These are phyloP conservation scores for Henicopernis longicauda DNA, from an alignment of 2,113 vertebrate species.

Conservation along the genomic window DNA sequence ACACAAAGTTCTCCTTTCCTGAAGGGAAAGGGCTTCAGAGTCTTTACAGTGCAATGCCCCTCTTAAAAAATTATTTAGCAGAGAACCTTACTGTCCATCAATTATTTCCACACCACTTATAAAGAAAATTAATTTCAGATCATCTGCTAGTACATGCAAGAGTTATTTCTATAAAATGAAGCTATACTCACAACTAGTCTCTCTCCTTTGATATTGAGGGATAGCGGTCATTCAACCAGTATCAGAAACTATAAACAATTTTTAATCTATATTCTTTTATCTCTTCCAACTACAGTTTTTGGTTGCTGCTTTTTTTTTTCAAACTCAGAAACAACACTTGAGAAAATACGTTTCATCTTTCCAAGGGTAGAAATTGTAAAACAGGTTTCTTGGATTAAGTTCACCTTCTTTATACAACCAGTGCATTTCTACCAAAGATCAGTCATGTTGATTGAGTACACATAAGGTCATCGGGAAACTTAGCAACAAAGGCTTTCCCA, in stretches of 20 bases:
- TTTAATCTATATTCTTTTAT: not conserved
- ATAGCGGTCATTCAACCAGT: not conserved
- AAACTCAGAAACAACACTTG: not conserved
- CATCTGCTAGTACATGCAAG: not conserved
- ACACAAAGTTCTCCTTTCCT: not conserved
- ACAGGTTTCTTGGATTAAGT: constrained; percentile 4
- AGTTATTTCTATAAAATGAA: not conserved
- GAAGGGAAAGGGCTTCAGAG: not conserved
- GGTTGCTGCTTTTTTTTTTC: not conserved
- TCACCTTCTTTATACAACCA: not conserved
- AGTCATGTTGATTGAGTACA: not conserved
- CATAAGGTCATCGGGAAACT: not conserved
- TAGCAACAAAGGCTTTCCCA: not conserved
- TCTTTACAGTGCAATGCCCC: not conserved
- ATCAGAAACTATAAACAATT: not conserved
- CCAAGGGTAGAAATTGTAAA: not conserved
- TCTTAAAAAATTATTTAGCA: constrained; percentile 32
- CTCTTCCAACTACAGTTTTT: not conserved
- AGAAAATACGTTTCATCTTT: not conserved
- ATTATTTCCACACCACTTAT: not conserved
- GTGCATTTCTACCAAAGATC: not conserved
- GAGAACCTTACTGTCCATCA: not conserved
- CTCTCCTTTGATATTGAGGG: not conserved
- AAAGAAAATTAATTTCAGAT: constrained; percentile 17
- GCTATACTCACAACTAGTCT: not conserved